These are phyloP conservation scores for Rynchops niger DNA, from an alignment of 2,113 vertebrate species.

Conservation along the genomic window DNA sequence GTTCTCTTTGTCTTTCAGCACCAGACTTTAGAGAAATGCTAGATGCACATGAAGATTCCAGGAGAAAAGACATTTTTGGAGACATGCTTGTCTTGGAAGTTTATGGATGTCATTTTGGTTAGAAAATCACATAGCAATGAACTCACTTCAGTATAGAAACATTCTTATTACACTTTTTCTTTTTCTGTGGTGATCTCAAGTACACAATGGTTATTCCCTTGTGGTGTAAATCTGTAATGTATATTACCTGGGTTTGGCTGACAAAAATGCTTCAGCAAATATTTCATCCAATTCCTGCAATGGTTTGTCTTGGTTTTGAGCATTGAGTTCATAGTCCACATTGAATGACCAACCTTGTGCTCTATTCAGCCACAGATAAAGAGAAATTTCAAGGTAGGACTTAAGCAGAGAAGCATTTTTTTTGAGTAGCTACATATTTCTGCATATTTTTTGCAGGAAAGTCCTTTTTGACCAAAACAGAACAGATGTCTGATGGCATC, in stretches of 20 bases:
- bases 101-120: not conserved
- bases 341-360: not conserved
- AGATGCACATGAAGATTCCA: not conserved
- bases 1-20: not conserved
- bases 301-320: constrained; percentile 16
- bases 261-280: constrained; percentile 7
- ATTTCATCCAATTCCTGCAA: not conserved
- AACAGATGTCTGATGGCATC: not conserved
- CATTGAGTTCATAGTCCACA: not conserved
- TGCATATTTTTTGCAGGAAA: not conserved
- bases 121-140: not conserved
- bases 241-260: constrained; percentile 4
- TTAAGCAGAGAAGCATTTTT: constrained; percentile 12
- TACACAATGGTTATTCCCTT: not conserved
- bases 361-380: not conserved
- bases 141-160: not conserved
- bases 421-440: not conserved
- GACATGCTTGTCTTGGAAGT: not conserved
- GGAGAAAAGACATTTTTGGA: not conserved
- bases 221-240: not conserved
- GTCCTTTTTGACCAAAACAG: constrained; percentile 31
- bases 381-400: not conserved
- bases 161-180: not conserved
- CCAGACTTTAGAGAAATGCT: not conserved
- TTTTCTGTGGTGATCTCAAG: not conserved